phyloP scores from a whole-genome alignment of 2,797 vertebrate species.

The Phrynocephalus forsythii region DNA sequence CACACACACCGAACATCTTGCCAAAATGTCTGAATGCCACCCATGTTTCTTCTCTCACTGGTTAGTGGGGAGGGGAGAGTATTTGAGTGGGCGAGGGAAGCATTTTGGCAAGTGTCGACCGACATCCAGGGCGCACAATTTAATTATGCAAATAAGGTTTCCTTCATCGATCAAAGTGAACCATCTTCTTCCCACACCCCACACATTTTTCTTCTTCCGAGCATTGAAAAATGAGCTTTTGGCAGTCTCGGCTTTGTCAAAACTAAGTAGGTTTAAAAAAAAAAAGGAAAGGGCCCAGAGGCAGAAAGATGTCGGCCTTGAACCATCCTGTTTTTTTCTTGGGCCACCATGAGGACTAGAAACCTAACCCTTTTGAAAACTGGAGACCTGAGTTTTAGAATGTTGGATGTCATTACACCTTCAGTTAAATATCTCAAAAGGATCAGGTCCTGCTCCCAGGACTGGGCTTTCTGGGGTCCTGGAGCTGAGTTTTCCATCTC shows the following conservation, averaged over 20 bases:
- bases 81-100: background rate
- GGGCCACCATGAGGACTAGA: background rate
- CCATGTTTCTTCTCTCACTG: background rate
- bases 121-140: background rate
- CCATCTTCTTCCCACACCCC: background rate
- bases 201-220: background rate
- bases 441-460: background rate
- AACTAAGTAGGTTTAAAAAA: no score
- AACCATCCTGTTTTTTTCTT: background rate
- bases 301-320: background rate
- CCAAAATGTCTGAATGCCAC: background rate
- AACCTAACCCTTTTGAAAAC: background rate
- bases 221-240: background rate
- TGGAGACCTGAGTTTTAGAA: background rate
- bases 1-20: background rate
- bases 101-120: no score
- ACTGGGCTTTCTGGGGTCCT: background rate
- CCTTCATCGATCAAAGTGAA: no score
- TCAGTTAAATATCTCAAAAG: no score
- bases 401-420: no score
- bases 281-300: no score
- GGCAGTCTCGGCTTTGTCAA: background rate
- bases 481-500: background rate
- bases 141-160: background rate
- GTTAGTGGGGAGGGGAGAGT: no score